These are phyloP conservation scores for Isaurus tuberculatus DNA, from an alignment of 92 coral and sea anemone species.

Conservation along the genomic window DNA sequence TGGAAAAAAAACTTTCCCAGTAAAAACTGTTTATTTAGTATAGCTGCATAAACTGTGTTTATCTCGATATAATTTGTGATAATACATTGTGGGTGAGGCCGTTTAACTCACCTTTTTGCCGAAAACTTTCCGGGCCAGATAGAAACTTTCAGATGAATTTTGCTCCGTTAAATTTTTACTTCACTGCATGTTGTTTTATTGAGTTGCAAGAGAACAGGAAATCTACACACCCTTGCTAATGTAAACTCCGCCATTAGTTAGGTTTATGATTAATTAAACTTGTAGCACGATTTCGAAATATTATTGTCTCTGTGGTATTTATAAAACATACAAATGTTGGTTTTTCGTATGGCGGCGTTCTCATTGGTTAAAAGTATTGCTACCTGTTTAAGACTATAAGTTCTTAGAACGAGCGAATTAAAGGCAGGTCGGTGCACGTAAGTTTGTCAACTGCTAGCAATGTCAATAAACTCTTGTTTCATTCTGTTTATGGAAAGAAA, in stretches of 20 bases:
- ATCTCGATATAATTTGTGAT: too few species aligned
- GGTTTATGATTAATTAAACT: not conserved
- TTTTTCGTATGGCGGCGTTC: not conserved
- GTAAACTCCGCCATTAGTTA: conserved; percentile 21
- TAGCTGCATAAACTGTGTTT: too few species aligned
- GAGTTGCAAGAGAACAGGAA: not conserved
- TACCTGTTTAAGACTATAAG: conserved; percentile 22
- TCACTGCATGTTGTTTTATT: not conserved
- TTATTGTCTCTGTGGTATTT: conserved; percentile 12
- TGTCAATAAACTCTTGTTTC: not conserved
- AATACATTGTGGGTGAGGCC: not conserved
- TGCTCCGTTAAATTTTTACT: not conserved
- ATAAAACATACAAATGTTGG: conserved; percentile 14
- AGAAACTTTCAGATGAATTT: not conserved
- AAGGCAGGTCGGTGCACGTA: conserved; percentile 5
- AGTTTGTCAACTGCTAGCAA: not conserved
- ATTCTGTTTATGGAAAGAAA: not conserved
- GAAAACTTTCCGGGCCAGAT: not conserved
- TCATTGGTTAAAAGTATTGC: not conserved
- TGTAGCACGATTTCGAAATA: not conserved
- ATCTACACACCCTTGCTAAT: conserved; percentile 11
- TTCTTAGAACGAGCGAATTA: not conserved
- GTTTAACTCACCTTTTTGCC: not conserved
- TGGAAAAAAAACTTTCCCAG: not conserved
- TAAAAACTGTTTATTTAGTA: not conserved